Conservation (phyloP, 92 coral and sea anemone species). For the Galaxea fascicularis region DNA sequence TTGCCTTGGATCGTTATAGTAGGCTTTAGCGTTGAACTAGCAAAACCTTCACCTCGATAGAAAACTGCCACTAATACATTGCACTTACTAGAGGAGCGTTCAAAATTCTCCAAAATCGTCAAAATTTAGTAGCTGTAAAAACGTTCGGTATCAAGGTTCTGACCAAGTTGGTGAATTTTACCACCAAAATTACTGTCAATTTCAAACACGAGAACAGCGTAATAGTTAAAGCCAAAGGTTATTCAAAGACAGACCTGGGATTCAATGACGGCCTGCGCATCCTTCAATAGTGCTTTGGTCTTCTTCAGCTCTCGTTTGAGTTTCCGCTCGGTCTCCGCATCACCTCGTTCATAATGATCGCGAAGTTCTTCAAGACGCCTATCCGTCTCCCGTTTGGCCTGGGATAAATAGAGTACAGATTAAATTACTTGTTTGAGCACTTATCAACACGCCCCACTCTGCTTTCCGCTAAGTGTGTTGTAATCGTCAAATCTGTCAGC, state of each 20-base stretch:
- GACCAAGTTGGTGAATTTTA: too few relatives aligned
- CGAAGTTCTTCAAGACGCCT: constrained; percentile 92
- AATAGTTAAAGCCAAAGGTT: too few relatives aligned
- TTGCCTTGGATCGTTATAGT: background rate
- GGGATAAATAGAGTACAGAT: background rate
- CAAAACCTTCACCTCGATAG: too few relatives aligned
- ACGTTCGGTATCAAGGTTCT: too few relatives aligned
- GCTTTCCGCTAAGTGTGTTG: background rate
- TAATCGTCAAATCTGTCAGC: background rate
- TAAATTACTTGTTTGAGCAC: background rate
- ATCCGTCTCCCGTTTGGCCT: constrained; percentile 92
- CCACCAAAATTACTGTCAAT: too few relatives aligned
- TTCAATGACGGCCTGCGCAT: constrained; percentile 93
- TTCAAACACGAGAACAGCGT: too few relatives aligned
- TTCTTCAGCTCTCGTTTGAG: constrained; percentile 92
- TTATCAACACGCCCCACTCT: background rate
- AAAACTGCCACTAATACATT: too few relatives aligned
- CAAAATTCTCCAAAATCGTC: too few relatives aligned
- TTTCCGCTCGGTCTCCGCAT: constrained; percentile 79
- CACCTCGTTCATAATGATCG: constrained; percentile 82
- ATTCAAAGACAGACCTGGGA: constrained; percentile 65
- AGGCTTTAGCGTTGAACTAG: too few relatives aligned
- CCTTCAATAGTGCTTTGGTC: constrained; percentile 93
- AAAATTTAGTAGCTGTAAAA: too few relatives aligned
- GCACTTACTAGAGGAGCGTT: too few relatives aligned